Percentiles rank a stretch among this genome's conserved stretches.
Evolutionary conservation across 2,113 vertebrate species (phyloP).

Genomic region (Dasyurus viverrinus): DNA sequence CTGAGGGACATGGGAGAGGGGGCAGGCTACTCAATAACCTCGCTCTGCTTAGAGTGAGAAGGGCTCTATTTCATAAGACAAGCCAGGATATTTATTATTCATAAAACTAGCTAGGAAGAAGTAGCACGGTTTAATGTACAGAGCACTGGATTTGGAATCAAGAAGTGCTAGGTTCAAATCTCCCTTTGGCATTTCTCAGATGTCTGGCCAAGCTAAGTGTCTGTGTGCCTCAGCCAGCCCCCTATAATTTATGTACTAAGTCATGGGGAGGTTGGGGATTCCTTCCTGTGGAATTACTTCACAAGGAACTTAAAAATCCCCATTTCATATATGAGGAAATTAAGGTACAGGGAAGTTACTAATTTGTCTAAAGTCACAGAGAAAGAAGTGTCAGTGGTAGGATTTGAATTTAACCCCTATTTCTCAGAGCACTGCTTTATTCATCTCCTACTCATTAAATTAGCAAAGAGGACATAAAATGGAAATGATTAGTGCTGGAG

Average conservation of each 20-base stretch:
- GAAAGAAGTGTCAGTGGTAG: neutral
- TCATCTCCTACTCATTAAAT: neutral
- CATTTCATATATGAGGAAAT: neutral
- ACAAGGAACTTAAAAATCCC: neutral
- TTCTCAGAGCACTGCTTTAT: neutral
- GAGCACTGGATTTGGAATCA: neutral
- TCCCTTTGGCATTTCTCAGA: neutral
- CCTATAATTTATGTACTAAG: neutral
- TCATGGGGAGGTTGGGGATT: neutral
- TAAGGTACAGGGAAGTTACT: neutral
- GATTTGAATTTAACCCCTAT: neutral
- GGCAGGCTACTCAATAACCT: neutral
- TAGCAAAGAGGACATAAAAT: neutral
- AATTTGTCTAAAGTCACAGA: neutral
- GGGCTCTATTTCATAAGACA: neutral
- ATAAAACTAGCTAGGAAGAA: neutral
- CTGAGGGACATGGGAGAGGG: neutral
- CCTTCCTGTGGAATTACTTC: neutral
- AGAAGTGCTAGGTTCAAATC: neutral
- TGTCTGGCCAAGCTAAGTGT: neutral
- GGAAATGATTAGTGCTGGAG: neutral
- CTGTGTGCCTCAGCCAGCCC: neutral
- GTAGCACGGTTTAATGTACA: neutral
- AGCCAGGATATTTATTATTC: neutral
- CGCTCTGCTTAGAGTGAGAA: neutral